Percentiles rank a stretch among this genome's conserved stretches.
Conservation (phyloP, 2,113 vertebrate genomes). For the Pontoporia blainvillei region DNA sequence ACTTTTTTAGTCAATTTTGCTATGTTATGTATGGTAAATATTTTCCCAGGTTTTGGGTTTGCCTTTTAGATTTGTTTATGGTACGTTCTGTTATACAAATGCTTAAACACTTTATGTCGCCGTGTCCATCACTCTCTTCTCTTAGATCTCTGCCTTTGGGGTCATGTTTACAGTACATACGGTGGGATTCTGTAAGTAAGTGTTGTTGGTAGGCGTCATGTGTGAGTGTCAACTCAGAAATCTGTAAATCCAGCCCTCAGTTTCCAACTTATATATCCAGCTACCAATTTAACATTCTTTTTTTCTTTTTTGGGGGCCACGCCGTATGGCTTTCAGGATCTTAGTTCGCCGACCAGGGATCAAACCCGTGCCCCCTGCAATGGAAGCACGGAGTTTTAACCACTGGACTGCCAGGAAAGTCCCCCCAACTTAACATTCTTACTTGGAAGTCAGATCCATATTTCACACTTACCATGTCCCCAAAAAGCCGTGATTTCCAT, state of each 20-base stretch:
- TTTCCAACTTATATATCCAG: neutral
- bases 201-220: neutral
- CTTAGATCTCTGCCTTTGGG: neutral
- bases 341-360: neutral
- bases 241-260: neutral
- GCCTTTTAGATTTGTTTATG: neutral
- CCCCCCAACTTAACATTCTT: neutral
- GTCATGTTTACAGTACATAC: neutral
- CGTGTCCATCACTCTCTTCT: neutral
- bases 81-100: neutral
- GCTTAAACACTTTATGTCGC: neutral
- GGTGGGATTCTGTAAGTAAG: neutral
- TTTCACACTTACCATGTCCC: neutral
- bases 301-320: neutral
- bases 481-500: neutral
- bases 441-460: neutral
- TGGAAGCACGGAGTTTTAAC: neutral
- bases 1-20: neutral
- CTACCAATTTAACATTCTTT: neutral
- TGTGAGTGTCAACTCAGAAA: neutral
- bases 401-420: neutral
- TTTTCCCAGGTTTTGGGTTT: neutral
- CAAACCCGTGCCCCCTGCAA: neutral
- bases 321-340: neutral
- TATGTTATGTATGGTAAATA: neutral